phyloP scores from a whole-genome alignment of 2,113 vertebrate genomes.

The Thamnophis sirtalis region DNA sequence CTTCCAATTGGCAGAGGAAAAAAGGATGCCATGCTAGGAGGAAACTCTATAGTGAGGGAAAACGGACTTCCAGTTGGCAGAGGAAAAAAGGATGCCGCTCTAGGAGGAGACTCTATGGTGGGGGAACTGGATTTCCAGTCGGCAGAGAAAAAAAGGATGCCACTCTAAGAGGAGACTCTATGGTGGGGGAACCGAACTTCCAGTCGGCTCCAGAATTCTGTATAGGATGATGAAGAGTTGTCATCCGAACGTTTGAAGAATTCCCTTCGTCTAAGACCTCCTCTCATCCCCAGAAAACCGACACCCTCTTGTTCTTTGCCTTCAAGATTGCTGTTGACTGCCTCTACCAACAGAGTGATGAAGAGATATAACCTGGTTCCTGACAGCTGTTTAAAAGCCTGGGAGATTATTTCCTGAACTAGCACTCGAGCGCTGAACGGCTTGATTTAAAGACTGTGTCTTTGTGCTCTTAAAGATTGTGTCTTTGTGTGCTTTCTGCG shows the following conservation, averaged over 20 bases:
- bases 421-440: conserved; percentile 15
- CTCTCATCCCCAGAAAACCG: neutral
- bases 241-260: neutral
- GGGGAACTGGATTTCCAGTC: too few relatives aligned
- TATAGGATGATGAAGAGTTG: neutral
- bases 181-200: too few relatives aligned
- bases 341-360: conserved; percentile 9
- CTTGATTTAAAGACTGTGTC: conserved; percentile 31
- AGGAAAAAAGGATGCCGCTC: too few relatives aligned
- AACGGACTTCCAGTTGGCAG: too few relatives aligned
- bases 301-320: rapidly evolving
- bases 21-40: too few relatives aligned
- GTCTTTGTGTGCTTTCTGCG: conserved; percentile 38
- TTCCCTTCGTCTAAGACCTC: rapidly evolving
- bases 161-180: too few relatives aligned
- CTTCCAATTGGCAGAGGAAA: too few relatives aligned
- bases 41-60: too few relatives aligned
- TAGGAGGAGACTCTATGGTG: too few relatives aligned
- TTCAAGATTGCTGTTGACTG: neutral
- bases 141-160: too few relatives aligned
- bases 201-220: too few relatives aligned
- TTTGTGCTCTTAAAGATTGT: conserved; percentile 4
- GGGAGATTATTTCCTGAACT: conserved; percentile 15
- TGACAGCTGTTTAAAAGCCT: conserved; percentile 28
- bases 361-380: conserved; percentile 35